phyloP scores from a whole-genome alignment of 2,888 invertebrate genomes.

The Plebejus melissa region DNA sequence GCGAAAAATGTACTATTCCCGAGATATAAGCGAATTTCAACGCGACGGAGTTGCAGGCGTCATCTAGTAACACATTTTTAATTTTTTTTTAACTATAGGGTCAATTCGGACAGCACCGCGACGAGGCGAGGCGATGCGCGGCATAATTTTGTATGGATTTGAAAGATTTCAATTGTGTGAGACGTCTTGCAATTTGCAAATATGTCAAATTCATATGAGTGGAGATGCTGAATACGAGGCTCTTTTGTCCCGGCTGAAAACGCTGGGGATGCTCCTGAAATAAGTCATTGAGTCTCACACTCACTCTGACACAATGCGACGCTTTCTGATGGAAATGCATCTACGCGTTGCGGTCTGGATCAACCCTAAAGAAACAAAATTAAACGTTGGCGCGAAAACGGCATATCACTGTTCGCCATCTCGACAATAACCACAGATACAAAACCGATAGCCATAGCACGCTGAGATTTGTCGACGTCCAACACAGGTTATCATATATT shows the following conservation, averaged over 20 bases:
- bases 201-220: too few species aligned
- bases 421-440: not conserved
- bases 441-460: slow-evolving; percentile 23
- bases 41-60: too few species aligned
- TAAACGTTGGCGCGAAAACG: not conserved
- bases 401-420: not conserved
- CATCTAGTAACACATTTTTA: too few species aligned
- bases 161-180: too few species aligned
- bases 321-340: slow-evolving; percentile 10
- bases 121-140: too few species aligned
- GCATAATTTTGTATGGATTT: too few species aligned
- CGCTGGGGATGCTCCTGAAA: slow-evolving; percentile 18
- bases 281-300: slow-evolving; percentile 3
- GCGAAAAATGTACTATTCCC: too few species aligned
- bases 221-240: slow-evolving; percentile 17
- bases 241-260: slow-evolving; percentile 17
- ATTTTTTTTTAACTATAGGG: too few species aligned
- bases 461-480: slow-evolving; percentile 31
- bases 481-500: not conserved
- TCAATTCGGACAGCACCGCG: too few species aligned
- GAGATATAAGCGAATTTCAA: too few species aligned
- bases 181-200: too few species aligned
- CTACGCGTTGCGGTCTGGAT: too few species aligned
- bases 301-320: not conserved
- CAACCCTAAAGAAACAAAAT: not conserved